A percentile compares a stretch with the other conserved stretches of the same genome.
These are phyloP conservation scores for Sebastes kiyomatsui DNA, from an alignment of 2,797 vertebrate species.

Conservation along the genomic window DNA sequence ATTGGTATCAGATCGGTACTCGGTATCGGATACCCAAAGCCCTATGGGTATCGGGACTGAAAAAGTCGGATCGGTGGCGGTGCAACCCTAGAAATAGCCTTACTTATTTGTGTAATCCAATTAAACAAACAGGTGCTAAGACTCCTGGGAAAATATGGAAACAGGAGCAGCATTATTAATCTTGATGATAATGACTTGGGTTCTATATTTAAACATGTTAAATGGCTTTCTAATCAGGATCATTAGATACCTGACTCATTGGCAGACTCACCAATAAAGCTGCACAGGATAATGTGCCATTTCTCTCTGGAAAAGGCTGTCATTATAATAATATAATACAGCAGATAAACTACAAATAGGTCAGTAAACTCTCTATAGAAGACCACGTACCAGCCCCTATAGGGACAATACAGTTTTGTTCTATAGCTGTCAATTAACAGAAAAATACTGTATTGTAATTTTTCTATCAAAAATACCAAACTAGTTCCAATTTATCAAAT, in stretches of 20 bases:
- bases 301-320: background rate
- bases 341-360: slow-evolving; percentile 24
- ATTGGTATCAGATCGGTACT: too few relatives aligned
- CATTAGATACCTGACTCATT: slow-evolving; percentile 21
- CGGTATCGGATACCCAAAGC: too few relatives aligned
- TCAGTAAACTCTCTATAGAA: slow-evolving; percentile 25
- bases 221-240: slow-evolving; percentile 28
- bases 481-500: too few relatives aligned
- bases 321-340: background rate
- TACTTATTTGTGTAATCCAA: slow-evolving; percentile 15
- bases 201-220: slow-evolving; percentile 38
- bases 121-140: slow-evolving; percentile 1
- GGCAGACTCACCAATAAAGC: background rate
- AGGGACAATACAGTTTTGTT: slow-evolving; percentile 16
- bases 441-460: too few relatives aligned
- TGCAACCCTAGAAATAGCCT: background rate
- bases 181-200: slow-evolving; percentile 3
- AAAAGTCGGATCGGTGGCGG: too few relatives aligned
- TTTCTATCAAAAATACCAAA: too few relatives aligned
- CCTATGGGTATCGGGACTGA: too few relatives aligned
- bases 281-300: background rate
- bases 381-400: slow-evolving; percentile 17
- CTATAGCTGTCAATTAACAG: too few relatives aligned
- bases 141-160: slow-evolving; percentile 21
- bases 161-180: slow-evolving; percentile 5